Conservation (phyloP, 2,113 vertebrate species). For the Cololabis saira region DNA sequence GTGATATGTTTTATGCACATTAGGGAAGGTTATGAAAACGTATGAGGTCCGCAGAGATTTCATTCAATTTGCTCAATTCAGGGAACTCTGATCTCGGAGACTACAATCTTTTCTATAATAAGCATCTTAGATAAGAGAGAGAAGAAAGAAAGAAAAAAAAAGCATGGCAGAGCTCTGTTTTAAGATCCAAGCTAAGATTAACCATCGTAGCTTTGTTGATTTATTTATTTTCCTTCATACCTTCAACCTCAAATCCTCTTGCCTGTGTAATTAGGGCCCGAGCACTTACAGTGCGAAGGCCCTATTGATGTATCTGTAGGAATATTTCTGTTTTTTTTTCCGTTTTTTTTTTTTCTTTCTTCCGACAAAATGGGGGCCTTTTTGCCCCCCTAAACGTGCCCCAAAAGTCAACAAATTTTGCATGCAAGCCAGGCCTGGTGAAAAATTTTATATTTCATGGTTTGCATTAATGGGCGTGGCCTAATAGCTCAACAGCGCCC, state of each 20-base stretch:
- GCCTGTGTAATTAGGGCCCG: constrained; percentile 5
- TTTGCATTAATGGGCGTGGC: no score
- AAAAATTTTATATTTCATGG: no score
- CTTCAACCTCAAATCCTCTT: background rate
- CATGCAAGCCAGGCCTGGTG: no score
- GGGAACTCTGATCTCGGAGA: constrained; percentile 16
- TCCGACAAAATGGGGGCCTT: no score
- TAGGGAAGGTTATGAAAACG: constrained; percentile 2
- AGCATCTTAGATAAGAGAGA: constrained; percentile 18
- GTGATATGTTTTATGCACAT: constrained; percentile 17
- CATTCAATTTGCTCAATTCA: constrained; percentile 47
- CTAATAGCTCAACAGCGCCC: no score
- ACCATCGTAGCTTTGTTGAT: constrained; percentile 34
- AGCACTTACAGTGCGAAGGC: no score
- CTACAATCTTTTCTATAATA: constrained; percentile 40
- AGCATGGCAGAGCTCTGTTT: constrained; percentile 11
- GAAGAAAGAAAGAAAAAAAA: constrained; percentile 31
- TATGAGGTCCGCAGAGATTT: constrained; percentile 33
- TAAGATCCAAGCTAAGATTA: constrained; percentile 56
- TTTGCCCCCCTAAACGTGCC: no score
- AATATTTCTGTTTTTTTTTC: no score
- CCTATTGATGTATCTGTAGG: no score
- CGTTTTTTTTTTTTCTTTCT: no score
- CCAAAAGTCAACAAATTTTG: no score
- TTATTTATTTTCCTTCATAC: constrained; percentile 2